phyloP scores from a whole-genome alignment of 2,113 vertebrate genomes.

The Hystrix brachyura region DNA sequence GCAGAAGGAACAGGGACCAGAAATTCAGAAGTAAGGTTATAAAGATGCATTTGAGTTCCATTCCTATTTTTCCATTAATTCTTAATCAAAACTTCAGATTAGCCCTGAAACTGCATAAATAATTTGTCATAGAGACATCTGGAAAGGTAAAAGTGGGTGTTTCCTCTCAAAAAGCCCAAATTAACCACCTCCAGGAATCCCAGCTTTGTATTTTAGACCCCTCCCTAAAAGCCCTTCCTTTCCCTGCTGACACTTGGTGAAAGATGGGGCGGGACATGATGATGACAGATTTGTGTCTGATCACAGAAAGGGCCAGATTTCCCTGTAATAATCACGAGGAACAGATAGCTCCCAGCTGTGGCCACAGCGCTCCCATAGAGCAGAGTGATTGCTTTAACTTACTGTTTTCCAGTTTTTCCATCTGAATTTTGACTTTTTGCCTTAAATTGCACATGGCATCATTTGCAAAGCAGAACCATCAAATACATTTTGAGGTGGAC shows the following conservation, averaged over 20 bases:
- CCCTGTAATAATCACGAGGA: slow-evolving; percentile 85
- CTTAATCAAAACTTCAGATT: slow-evolving; percentile 66
- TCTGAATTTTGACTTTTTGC: slow-evolving; percentile 82
- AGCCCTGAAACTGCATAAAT: slow-evolving; percentile 67
- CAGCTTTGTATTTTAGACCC: slow-evolving; percentile 65
- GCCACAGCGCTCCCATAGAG: slow-evolving; percentile 83
- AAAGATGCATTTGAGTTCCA: not conserved
- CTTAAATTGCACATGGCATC: slow-evolving; percentile 82
- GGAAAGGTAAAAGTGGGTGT: slow-evolving; percentile 77
- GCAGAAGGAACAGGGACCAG: not conserved
- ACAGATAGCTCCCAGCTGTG: slow-evolving; percentile 90
- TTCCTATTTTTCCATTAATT: slow-evolving; percentile 14
- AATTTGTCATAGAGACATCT: slow-evolving; percentile 71
- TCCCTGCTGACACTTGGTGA: slow-evolving; percentile 79
- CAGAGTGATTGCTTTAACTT: slow-evolving; percentile 85
- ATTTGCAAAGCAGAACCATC: slow-evolving; percentile 79
- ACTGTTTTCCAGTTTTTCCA: slow-evolving; percentile 86
- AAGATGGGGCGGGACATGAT: slow-evolving; percentile 82
- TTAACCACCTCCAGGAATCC: slow-evolving; percentile 72
- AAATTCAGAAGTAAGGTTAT: not conserved
- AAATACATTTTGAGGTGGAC: not conserved
- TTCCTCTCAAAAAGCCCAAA: slow-evolving; percentile 68
- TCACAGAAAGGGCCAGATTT: slow-evolving; percentile 85
- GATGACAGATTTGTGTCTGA: slow-evolving; percentile 86
- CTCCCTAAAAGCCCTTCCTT: slow-evolving; percentile 75